phyloP scores from a whole-genome alignment of 2,888 invertebrate genomes.

The Zaprionus obscuricornis region DNA sequence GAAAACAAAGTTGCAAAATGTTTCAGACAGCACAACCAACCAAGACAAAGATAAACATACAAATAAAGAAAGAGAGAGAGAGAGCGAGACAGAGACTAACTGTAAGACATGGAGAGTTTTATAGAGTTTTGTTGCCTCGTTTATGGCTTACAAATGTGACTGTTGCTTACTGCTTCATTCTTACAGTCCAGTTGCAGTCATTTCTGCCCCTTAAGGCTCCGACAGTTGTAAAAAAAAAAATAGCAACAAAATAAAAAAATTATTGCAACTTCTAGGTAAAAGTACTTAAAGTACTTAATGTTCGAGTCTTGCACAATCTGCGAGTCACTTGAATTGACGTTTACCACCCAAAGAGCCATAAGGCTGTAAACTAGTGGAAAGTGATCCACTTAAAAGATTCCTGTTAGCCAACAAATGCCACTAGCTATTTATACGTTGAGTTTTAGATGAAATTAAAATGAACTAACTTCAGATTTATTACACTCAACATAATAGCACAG shows the following conservation, averaged over 20 bases:
- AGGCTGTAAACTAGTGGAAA: too few relatives aligned
- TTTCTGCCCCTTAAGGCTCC: constrained; percentile 4
- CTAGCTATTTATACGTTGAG: background rate
- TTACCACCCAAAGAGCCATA: constrained; percentile 12
- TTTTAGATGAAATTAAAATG: too few relatives aligned
- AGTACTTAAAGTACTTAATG: constrained; percentile 32
- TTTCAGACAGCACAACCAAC: constrained; percentile 13
- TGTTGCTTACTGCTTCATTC: constrained; percentile 30
- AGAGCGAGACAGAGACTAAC: background rate
- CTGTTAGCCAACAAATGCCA: background rate
- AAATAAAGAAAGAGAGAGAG: background rate
- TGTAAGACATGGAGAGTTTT: background rate
- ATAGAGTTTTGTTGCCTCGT: constrained; percentile 11
- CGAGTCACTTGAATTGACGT: background rate
- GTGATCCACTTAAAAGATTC: constrained; percentile 15
- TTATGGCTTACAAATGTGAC: constrained; percentile 54
- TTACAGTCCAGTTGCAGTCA: constrained; percentile 39
- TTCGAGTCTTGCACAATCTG: constrained; percentile 15
- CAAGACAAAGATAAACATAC: too few relatives aligned
- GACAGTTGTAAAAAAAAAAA: constrained; percentile 2
- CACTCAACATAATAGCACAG: constrained; percentile 6
- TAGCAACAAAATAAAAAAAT: constrained; percentile 40
- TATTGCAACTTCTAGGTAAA: constrained; percentile 33
- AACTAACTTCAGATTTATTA: too few relatives aligned
- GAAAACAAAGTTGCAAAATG: constrained; percentile 56